Conservation (phyloP, 2,888 invertebrate species). For the Tribolium freemani region DNA sequence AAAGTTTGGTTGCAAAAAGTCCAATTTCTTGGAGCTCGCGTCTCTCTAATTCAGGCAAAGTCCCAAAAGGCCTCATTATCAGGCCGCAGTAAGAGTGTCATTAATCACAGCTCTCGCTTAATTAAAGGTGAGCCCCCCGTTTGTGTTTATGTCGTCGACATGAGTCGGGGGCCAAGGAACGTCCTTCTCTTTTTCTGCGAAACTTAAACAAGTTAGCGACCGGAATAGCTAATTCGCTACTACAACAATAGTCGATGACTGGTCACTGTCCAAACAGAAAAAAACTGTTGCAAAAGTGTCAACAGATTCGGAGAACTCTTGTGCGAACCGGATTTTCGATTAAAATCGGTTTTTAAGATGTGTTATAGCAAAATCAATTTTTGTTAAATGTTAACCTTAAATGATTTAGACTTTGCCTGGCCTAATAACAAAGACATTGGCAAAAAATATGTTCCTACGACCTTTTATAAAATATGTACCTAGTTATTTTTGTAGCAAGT, state of each 20-base stretch:
- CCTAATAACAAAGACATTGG: no score
- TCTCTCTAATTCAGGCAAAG: not conserved
- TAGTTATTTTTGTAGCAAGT: no score
- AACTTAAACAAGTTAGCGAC: conserved; percentile 34
- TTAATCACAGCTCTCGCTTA: not conserved
- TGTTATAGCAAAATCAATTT: no score
- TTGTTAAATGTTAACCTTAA: no score
- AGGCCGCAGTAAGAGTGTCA: not conserved
- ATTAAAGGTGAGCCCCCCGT: not conserved
- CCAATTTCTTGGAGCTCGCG: no score
- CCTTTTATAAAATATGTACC: no score
- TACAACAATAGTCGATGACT: conserved; percentile 4
- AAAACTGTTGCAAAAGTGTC: not conserved
- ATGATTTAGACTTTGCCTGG: no score
- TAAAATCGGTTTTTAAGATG: not conserved
- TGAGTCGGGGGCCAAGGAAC: conserved; percentile 39
- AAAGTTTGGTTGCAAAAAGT: no score
- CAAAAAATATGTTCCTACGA: no score
- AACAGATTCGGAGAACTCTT: not conserved
- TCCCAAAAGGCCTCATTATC: conserved; percentile 9
- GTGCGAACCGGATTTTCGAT: not conserved
- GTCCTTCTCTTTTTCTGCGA: conserved; percentile 41
- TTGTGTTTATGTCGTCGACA: conserved; percentile 27
- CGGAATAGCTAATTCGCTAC: conserved; percentile 37
- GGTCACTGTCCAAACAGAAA: not conserved